phyloP scores from a whole-genome alignment of 2,113 vertebrate genomes.

The Cynopterus brachyotis region DNA sequence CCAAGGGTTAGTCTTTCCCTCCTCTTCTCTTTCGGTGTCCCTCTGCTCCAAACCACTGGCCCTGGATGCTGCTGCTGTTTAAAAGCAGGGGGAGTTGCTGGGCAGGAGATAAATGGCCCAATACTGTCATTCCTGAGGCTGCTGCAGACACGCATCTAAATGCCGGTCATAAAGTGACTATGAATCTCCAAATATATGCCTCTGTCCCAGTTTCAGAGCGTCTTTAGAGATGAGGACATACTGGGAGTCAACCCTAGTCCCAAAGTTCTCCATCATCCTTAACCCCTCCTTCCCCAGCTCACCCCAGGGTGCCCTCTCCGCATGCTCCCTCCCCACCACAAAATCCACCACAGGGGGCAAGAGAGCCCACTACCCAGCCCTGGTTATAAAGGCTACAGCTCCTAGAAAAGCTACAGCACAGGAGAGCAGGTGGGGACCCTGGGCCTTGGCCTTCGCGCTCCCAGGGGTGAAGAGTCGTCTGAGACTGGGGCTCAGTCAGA shows the following conservation, averaged over 20 bases:
- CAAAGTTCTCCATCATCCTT: background rate
- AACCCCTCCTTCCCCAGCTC: background rate
- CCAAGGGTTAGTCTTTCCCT: background rate
- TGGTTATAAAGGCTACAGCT: background rate
- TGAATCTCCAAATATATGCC: background rate
- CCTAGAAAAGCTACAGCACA: background rate
- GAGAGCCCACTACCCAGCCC: background rate
- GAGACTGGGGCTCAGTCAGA: background rate
- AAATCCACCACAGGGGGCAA: background rate
- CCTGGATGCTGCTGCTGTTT: background rate
- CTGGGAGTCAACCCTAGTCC: background rate
- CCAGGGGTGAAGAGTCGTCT: background rate
- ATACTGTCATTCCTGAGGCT: background rate
- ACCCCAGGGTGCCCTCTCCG: background rate
- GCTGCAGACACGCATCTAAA: background rate
- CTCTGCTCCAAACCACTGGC: background rate
- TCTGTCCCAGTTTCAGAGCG: background rate
- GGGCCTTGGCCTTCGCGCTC: background rate
- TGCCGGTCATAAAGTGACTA: conserved; percentile 37
- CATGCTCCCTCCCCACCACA: background rate
- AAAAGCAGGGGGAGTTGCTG: background rate
- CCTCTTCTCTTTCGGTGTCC: background rate
- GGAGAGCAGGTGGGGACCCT: background rate
- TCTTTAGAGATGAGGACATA: background rate
- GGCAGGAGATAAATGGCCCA: background rate